phyloP scores from a whole-genome alignment of 2,797 vertebrate genomes.

The Erithacus rubecula region DNA sequence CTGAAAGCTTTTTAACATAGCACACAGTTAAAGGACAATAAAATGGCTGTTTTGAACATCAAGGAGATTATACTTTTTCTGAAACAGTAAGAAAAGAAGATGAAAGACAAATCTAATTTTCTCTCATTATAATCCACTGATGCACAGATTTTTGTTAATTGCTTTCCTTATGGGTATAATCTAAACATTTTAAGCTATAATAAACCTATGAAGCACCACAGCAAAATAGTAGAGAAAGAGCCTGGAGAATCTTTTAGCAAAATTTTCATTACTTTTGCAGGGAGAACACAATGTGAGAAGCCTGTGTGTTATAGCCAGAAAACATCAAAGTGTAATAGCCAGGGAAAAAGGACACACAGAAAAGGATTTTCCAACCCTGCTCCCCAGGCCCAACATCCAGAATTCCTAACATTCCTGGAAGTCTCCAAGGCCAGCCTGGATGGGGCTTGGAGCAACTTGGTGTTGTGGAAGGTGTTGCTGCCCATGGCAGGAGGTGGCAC shows the following conservation, averaged over 20 bases:
- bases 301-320: background rate
- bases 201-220: background rate
- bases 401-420: background rate
- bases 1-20: background rate
- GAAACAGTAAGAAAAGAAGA: background rate
- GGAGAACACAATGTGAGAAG: background rate
- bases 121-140: conserved; percentile 9
- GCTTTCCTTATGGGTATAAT: conserved; percentile 22
- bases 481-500: background rate
- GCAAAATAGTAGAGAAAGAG: conserved; percentile 4
- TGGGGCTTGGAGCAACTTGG: background rate
- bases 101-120: conserved; percentile 42
- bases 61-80: background rate
- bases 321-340: accelerated
- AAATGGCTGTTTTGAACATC: background rate
- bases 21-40: background rate
- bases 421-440: background rate
- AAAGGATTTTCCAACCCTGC: background rate
- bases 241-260: background rate
- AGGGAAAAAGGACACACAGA: background rate
- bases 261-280: background rate
- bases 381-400: background rate
- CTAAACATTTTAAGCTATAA: background rate
- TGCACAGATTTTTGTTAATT: conserved; percentile 15
- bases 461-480: background rate